Conservation (phyloP, 2,888 invertebrate genomes). For the Volucella inflata region DNA sequence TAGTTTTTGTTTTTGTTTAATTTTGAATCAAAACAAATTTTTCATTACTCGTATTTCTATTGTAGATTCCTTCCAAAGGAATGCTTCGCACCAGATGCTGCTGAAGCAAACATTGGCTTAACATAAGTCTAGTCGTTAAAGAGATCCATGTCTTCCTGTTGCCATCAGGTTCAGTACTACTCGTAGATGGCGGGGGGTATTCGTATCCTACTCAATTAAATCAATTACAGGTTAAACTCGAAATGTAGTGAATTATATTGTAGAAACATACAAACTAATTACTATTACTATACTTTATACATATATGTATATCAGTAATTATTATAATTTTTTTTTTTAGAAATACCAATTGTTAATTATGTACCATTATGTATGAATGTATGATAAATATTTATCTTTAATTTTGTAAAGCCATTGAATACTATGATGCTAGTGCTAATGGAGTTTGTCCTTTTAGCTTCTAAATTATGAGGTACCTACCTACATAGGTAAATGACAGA, state of each 20-base stretch:
- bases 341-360: slow-evolving; percentile 40
- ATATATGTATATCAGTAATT: too few species aligned
- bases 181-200: slow-evolving; percentile 2
- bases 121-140: slow-evolving; percentile 35
- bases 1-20: background rate
- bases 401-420: slow-evolving; percentile 17
- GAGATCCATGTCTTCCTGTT: slow-evolving; percentile 1
- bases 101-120: slow-evolving; percentile 38
- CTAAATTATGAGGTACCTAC: too few species aligned
- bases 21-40: background rate
- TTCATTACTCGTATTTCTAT: background rate
- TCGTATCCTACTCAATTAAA: slow-evolving; percentile 14
- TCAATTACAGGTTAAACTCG: slow-evolving; percentile 34
- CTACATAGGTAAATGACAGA: too few species aligned
- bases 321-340: slow-evolving; percentile 7
- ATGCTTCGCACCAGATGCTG: slow-evolving; percentile 42
- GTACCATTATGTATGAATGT: slow-evolving; percentile 21
- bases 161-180: background rate
- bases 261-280: background rate
- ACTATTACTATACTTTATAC: too few species aligned
- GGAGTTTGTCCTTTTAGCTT: background rate
- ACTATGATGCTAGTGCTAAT: slow-evolving; percentile 13
- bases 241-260: slow-evolving; percentile 29
- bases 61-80: slow-evolving; percentile 69
- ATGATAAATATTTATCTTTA: slow-evolving; percentile 3